A percentile compares a stretch with the other conserved stretches of the same genome.
phyloP scores from a whole-genome alignment of 92 coral and sea anemone species.

The Zoanthus solanderi region DNA sequence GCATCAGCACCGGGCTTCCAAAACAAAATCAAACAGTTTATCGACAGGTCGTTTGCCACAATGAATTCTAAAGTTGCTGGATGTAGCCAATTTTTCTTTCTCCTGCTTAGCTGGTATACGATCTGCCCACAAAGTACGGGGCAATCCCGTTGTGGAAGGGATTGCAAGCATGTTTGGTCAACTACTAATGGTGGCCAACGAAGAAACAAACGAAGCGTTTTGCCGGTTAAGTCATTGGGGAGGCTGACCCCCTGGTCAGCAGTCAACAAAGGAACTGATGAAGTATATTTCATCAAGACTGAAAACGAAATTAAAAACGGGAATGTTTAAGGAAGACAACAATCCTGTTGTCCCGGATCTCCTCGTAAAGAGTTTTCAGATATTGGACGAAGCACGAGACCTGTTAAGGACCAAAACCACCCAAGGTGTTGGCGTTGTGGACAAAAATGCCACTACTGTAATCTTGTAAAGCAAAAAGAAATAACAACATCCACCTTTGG shows the following conservation, averaged over 20 bases:
- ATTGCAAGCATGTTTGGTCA: neutral
- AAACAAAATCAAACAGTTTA: neutral
- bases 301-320: neutral
- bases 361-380: neutral
- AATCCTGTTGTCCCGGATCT: neutral
- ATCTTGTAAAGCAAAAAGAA: constrained; percentile 2
- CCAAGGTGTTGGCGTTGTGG: constrained; percentile 48
- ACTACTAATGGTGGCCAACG: neutral
- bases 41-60: neutral
- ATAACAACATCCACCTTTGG: constrained; percentile 15
- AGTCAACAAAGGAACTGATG: neutral
- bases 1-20: neutral
- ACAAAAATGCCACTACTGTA: constrained; percentile 32
- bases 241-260: neutral
- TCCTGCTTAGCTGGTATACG: constrained; percentile 42
- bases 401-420: neutral
- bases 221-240: neutral
- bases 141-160: neutral
- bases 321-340: neutral
- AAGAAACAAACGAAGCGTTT: neutral
- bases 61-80: neutral
- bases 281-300: neutral
- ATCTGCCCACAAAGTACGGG: constrained; percentile 11
- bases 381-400: neutral
- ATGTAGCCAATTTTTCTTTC: constrained; percentile 48